Evolutionary conservation across 2,797 vertebrate genomes (phyloP), one percentile per base, ranked within the genome.

Genomic region (Megaceryle alcyon): DNA sequence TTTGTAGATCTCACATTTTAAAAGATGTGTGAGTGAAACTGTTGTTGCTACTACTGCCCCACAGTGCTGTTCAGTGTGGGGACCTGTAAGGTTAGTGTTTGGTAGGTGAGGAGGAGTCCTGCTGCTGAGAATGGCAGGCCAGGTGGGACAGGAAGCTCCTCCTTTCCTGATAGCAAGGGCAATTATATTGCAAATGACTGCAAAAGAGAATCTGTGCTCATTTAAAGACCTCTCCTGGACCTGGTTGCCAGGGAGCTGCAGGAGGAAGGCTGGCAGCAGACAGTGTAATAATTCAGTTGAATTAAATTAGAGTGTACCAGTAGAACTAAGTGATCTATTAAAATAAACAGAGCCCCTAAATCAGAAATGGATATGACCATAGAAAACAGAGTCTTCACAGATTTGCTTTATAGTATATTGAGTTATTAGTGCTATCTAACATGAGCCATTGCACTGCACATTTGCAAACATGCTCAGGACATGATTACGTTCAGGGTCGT

Each of bases 291-390:
- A 79, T 77, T 76, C 54, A n/a, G 44, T 56, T 73, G 59, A 93
- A 94, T 82, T 94, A 48, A 88, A 44, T 95, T 88, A 85, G 18
- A 82, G 29, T 44, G 61, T 78, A 82, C 63, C 81, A 82, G 84
- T 12, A 77, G 70, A 82, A 69, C 60, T 43, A 82, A 90, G 46
- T 29, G 57, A 88, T 60, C 51, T 80, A 79, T 76, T 92, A 86
- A 86, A 93, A 92, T 59, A 88, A 94, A 60, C 59, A 80, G 63
- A 15, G 31, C 28, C 22, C 33, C 46, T 88, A 56, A 72, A 80
- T 54, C 78, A 76, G 64, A 59, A 87, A 54, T 25, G 43, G 26
- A 28, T 59, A 70, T 13, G 46, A 54, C 10, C 63, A 59, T 2
- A 92, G 73, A 65, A 57, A 66, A 8, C 25, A n/a, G 39, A 76